Percentiles rank a stretch among this genome's conserved stretches.
phyloP scores from a whole-genome alignment of 2,113 vertebrate genomes.

The Bufo gargarizans region DNA sequence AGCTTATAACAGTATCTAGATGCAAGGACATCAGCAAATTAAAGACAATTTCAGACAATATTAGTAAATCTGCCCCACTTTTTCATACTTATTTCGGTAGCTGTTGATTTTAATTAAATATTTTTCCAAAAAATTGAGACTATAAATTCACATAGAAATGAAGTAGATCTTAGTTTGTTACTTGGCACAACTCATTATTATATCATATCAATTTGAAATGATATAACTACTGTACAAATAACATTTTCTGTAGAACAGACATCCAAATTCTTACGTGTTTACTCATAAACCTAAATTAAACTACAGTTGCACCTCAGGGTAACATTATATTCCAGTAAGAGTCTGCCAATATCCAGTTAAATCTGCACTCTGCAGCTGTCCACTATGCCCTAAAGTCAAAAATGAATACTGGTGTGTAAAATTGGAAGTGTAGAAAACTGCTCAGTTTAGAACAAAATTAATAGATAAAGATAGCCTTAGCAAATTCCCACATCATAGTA shows the following conservation, averaged over 20 bases:
- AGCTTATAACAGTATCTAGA: too few species aligned
- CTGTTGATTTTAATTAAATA: too few species aligned
- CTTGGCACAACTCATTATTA: neutral
- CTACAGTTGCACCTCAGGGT: slow-evolving; percentile 63
- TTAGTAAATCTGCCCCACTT: too few species aligned
- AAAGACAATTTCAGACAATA: too few species aligned
- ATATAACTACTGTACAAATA: slow-evolving; percentile 32
- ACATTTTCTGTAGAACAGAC: slow-evolving; percentile 61
- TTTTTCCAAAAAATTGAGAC: too few species aligned
- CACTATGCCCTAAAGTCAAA: slow-evolving; percentile 65
- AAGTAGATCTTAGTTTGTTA: neutral
- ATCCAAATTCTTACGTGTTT: slow-evolving; percentile 64
- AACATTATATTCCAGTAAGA: slow-evolving; percentile 62
- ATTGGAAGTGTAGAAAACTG: slow-evolving; percentile 66
- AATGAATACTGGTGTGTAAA: slow-evolving; percentile 70
- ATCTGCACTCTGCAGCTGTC: slow-evolving; percentile 68
- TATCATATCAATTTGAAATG: slow-evolving; percentile 34
- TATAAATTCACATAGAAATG: neutral
- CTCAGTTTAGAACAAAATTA: slow-evolving; percentile 65
- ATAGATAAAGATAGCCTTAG: slow-evolving; percentile 59
- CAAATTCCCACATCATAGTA: slow-evolving; percentile 58
- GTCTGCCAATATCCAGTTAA: slow-evolving; percentile 65
- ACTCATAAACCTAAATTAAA: slow-evolving; percentile 70
- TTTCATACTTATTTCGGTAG: too few species aligned
- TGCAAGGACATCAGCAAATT: too few species aligned